A percentile compares a stretch with the other conserved stretches of the same genome.
Evolutionary conservation across 2,797 vertebrate species (phyloP).

Genomic region (Myotis findleyi): DNA sequence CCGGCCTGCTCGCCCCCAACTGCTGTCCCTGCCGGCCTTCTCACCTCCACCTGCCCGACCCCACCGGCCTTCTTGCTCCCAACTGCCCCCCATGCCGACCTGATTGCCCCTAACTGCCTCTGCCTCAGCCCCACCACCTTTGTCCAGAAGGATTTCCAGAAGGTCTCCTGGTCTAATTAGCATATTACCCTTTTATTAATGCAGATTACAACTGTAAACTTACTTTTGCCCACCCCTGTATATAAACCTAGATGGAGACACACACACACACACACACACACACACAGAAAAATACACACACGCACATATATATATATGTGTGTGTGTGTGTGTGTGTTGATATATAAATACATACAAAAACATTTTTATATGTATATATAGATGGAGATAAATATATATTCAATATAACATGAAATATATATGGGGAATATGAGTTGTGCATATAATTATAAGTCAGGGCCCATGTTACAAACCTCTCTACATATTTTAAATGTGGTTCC

Average conservation of each 20-base stretch:
- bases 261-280: not conserved
- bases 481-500: not conserved
- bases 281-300: not conserved
- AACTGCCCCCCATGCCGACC: no score
- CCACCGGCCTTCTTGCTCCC: no score
- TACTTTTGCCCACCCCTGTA: not conserved
- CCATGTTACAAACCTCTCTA: not conserved
- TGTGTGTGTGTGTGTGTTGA: no score
- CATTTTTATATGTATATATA: not conserved
- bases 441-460: not conserved
- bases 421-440: not conserved
- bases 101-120: no score
- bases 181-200: no score
- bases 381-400: not conserved
- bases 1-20: no score
- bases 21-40: no score
- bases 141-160: no score
- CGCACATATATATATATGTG: no score
- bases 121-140: no score
- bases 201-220: not conserved
- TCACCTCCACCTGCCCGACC: rapidly evolving
- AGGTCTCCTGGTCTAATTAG: no score
- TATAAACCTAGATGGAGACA: not conserved
- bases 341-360: not conserved
- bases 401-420: not conserved